phyloP scores from a whole-genome alignment of 2,113 vertebrate genomes.

The Atlantisia rogersi region DNA sequence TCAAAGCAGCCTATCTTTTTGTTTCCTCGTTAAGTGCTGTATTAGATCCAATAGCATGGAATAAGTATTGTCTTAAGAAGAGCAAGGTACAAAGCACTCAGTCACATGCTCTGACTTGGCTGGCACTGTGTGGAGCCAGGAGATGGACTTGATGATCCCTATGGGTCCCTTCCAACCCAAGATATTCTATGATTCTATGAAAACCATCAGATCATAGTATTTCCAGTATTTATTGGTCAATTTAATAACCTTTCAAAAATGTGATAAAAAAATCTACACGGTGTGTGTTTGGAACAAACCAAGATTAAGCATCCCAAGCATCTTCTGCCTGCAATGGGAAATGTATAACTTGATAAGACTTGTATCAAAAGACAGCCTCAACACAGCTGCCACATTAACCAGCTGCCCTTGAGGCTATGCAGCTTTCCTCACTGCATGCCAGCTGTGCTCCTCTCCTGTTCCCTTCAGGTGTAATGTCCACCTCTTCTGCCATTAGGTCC shows the following conservation, averaged over 20 bases:
- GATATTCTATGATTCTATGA: neutral
- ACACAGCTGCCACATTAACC: rapidly evolving
- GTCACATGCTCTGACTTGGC: too few relatives aligned
- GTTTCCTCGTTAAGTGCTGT: neutral
- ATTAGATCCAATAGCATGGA: neutral
- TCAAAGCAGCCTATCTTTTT: neutral
- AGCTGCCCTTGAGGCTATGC: rapidly evolving
- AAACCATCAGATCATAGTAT: neutral
- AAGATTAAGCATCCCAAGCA: neutral
- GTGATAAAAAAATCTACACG: neutral
- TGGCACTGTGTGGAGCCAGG: too few relatives aligned
- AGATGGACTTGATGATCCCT: too few relatives aligned
- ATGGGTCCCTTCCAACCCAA: too few relatives aligned
- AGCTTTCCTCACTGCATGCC: neutral
- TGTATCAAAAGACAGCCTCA: neutral
- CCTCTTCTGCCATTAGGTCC: neutral
- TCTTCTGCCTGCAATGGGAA: neutral
- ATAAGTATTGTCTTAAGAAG: neutral
- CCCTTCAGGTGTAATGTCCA: neutral
- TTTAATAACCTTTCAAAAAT: neutral
- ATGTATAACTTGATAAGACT: neutral
- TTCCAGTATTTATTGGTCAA: neutral
- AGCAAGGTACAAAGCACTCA: neutral
- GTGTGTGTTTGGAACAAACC: neutral
- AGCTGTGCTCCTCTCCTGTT: neutral